Evolutionary conservation across 1,140 invertebrate genomes (phyloP), one percentile per base, ranked within the genome.

Genomic region (Pristionchus pacificus): DNA sequence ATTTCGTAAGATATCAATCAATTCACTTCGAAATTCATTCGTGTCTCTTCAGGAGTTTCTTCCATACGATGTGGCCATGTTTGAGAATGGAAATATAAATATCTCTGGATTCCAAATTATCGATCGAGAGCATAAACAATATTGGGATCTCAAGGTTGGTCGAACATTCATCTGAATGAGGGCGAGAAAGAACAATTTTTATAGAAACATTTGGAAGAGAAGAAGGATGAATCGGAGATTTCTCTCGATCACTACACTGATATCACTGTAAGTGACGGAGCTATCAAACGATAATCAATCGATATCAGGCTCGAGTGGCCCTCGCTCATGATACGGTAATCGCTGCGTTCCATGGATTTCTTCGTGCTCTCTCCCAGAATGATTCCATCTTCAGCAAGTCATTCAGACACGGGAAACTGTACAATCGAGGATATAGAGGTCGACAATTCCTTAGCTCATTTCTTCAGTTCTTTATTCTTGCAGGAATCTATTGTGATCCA

Each of bases 81-180:
- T 83, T 64, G 76, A 81, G 64, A 84, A 85, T 65, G 85, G 85
- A 29, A 84, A 85, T 32, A 85, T 85, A 19, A 86, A 86, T 69
- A 84, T 86, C 14, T 85, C 84, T 10, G 85, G 85, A 0, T 86
- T 86, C 69, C 85, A 86, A 62, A 68, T 84, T 15, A 68, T 84
- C 2, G 75, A 72, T 29, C 62, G 66, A 25, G 74, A 75, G 31
- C 58, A 61, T 15, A 60, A 65, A 62, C 60, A 61, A 24, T 75
- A 75, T 69, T 72, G 70, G 71, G 64, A 59, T 28, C 38, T 75
- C 30, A 75, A 68, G 58, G 65, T 70, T n/a, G n/a, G n/a, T n/a
- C n/a, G 55, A 25, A 65, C 25, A 30, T 10, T 28, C 25, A 61
- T 10, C 6, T 31, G 31, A 28, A 29, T 58, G 6, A 61, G 15